Evolutionary conservation across 2,797 vertebrate species (phyloP).

Genomic region (Spheniscus humboldti): DNA sequence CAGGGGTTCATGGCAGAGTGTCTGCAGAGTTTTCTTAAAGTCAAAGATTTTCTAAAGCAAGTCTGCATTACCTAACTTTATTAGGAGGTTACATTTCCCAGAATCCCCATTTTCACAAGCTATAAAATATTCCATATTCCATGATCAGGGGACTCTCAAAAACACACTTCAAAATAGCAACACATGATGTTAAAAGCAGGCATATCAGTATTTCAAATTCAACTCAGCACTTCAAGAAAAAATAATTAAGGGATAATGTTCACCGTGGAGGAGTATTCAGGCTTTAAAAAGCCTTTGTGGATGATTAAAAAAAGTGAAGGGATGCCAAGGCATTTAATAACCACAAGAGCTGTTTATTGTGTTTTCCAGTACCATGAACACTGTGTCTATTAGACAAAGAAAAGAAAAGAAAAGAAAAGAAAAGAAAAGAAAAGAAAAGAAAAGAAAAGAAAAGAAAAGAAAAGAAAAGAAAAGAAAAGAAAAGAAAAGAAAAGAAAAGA

Average conservation of each 20-base stretch:
- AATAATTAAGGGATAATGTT: not conserved
- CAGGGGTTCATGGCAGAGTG: not conserved
- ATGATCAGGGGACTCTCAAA: not conserved
- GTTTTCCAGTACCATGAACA: not conserved
- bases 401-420: too few relatives aligned
- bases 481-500: too few relatives aligned
- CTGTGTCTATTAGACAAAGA: not conserved
- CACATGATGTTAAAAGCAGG: not conserved
- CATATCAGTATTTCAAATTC: not conserved
- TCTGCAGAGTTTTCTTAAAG: not conserved
- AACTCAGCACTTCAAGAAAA: not conserved
- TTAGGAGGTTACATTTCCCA: not conserved
- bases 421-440: too few relatives aligned
- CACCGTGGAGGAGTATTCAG: not conserved
- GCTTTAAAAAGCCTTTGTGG: not conserved
- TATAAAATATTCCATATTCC: not conserved
- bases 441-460: too few relatives aligned
- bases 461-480: not conserved
- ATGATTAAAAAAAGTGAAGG: not conserved
- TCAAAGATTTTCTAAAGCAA: not conserved
- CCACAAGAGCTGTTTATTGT: not conserved
- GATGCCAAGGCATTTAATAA: not conserved
- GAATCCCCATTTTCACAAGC: not conserved
- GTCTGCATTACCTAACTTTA: not conserved
- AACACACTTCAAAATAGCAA: not conserved